Conservation (phyloP, 2,888 invertebrate genomes). For the Molanna angustata region DNA sequence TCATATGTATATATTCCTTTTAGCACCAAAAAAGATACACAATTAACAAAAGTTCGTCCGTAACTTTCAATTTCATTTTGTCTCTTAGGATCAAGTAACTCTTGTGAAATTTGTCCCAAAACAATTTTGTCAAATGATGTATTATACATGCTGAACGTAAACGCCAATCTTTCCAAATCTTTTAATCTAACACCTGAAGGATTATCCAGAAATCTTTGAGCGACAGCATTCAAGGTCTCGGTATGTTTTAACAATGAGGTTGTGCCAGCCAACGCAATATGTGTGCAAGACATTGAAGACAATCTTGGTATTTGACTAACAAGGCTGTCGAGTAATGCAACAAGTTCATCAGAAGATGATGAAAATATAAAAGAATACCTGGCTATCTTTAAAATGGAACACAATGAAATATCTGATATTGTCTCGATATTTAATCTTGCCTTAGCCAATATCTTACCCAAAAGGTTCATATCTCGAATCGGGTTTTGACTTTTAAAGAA, state of each 20-base stretch:
- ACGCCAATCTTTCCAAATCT: slow-evolving; percentile 69
- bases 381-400: slow-evolving; percentile 63
- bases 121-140: slow-evolving; percentile 48
- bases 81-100: slow-evolving; percentile 55
- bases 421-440: slow-evolving; percentile 50
- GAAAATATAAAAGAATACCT: slow-evolving; percentile 57
- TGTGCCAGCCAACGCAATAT: slow-evolving; percentile 63
- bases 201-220: slow-evolving; percentile 50
- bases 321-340: slow-evolving; percentile 53
- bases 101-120: too few relatives aligned
- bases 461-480: slow-evolving; percentile 52
- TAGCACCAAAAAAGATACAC: slow-evolving; percentile 60
- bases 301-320: slow-evolving; percentile 56
- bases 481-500: slow-evolving; percentile 74
- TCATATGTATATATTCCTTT: slow-evolving; percentile 57
- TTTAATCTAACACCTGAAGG: slow-evolving; percentile 60
- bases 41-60: slow-evolving; percentile 59
- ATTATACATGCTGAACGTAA: slow-evolving; percentile 59
- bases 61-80: slow-evolving; percentile 55
- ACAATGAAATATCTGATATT: slow-evolving; percentile 63
- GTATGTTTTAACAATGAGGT: slow-evolving; percentile 50
- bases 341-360: slow-evolving; percentile 34
- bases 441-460: slow-evolving; percentile 52
- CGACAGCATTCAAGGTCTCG: slow-evolving; percentile 47
- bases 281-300: slow-evolving; percentile 61